phyloP scores from a whole-genome alignment of 2,888 invertebrate species.

The Cantharis lateralis region DNA sequence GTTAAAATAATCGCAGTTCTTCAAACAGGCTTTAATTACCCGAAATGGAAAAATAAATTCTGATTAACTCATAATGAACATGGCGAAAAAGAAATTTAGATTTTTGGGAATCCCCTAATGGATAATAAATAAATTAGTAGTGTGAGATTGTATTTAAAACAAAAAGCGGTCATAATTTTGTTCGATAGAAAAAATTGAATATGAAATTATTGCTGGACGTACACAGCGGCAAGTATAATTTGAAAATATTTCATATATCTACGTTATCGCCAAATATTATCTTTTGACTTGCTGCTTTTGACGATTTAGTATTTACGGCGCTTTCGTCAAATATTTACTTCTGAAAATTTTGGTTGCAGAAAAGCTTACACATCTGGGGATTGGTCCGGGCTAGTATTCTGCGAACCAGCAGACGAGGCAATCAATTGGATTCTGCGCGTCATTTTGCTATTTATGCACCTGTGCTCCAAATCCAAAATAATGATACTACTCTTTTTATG shows the following conservation, averaged over 20 bases:
- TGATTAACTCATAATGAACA: neutral
- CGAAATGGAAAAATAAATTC: neutral
- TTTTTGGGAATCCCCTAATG: neutral
- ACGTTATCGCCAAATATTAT: constrained; percentile 14
- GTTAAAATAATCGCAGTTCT: neutral
- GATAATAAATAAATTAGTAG: neutral
- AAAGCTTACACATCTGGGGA: constrained; percentile 23
- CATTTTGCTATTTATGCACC: constrained; percentile 15
- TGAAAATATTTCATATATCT: neutral
- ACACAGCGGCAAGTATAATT: neutral
- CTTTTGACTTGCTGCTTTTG: constrained; percentile 6
- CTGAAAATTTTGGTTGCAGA: constrained; percentile 18
- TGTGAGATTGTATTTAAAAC: neutral
- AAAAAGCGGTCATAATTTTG: neutral
- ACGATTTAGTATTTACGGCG: neutral
- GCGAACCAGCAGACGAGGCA: constrained; percentile 23
- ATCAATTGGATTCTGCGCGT: constrained; percentile 42
- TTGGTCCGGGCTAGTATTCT: constrained; percentile 22
- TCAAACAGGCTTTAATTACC: neutral
- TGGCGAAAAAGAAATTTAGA: neutral
- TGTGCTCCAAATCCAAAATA: constrained; percentile 9
- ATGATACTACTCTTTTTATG: neutral
- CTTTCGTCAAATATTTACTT: constrained; percentile 23
- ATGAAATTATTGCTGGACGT: neutral
- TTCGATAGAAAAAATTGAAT: neutral